Base-by-base conservation (phyloP, 2,888 invertebrate species). In the Catocala sponsa region DNA sequence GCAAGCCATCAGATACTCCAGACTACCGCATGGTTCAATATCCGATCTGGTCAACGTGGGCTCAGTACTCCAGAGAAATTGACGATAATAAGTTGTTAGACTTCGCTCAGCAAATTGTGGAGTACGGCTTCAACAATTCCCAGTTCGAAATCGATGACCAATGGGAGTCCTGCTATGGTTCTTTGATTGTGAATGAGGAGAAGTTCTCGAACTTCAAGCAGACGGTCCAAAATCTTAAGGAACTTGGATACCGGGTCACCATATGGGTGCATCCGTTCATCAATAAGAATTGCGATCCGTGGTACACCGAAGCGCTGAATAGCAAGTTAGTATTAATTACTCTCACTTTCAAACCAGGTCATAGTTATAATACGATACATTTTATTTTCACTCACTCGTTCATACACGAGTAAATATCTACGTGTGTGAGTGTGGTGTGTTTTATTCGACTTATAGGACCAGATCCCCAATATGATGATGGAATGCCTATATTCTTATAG, bases 21-120 rank as follows among this genome's bases (percentile, higher is more conserved):
- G 96, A 97, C 74, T 91, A 89, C 55, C 87, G 95, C 12, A 97
- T 98, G 96, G 95, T 98, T 0, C 88, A 94, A 56, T 93, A 97
- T 79, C 98, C 98, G 0, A 96, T 98, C 63, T 98, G 98, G 98
- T 98, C 98, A 0, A 98, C 98, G 0, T 98, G 98, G 97, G 97
- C 97, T 0, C 95, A 96, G 76, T 97, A 96, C 82, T 94, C 95
- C n/a, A 86, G 89, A 49, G 83, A 94, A 11, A 96, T 98, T 0
- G 95, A 95, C 67, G 96, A 97, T 38, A 70, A 75, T 0, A 92
- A 95, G 4, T 94, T 98, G 0, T 76, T 95, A 0, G 89, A 95
- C 0, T 98, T 96, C 77, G 97, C 97, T 0, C 78, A 95, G 6
- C 95, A 96, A 67, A 97, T 98, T 55, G 78, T 92, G 1, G 84